Evolutionary conservation across 2,113 vertebrate species (phyloP), one percentile per base, ranked within the genome.

Genomic region (Trichechus manatus): DNA sequence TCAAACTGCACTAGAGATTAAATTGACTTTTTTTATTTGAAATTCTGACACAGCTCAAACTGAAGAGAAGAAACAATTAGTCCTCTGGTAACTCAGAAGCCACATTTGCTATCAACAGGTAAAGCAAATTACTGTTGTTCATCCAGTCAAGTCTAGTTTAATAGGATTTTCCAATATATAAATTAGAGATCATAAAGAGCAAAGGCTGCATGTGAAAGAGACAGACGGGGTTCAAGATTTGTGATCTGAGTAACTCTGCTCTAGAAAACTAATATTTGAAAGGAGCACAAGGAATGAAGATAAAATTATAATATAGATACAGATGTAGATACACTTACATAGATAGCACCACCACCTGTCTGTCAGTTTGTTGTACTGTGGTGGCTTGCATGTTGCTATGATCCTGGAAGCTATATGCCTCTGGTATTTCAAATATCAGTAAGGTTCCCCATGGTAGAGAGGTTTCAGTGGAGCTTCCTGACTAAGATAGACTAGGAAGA

Each of bases 1-100:
- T 90, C 83, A 87, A 91, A 98, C 97, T 96, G 53, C 56, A 94
- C 56, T 95, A 79, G 95, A 98, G 98, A 98, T 98, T 98, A 98
- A 98, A 97, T 95, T 98, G 94, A 98, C 91, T 96, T 96, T 92
- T 95, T 98, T 96, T 95, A 98, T 98, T 98, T 98, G 97, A 98
- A 97, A 95, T 82, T 78, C 83, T 81, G 95, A 83, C 78, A 94
- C 63, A 94, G 80, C 94, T 98, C 98, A 98, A 98, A 98, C 83
- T 77, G 95, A 97, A 97, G 96, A 96, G 98, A 93, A 78, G 17
- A 96, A 98, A 98, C 81, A 98, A 95, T 97, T 97, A 97, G 95
- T 83, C 47, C 79, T 95, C 20, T 80, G 39, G 22, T 87, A 94
- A 95, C 75, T 56, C 17, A 75, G 89, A 87, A 84, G 31, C 6